phyloP scores from a whole-genome alignment of 2,888 invertebrate species.

The Blastobasis adustella region DNA sequence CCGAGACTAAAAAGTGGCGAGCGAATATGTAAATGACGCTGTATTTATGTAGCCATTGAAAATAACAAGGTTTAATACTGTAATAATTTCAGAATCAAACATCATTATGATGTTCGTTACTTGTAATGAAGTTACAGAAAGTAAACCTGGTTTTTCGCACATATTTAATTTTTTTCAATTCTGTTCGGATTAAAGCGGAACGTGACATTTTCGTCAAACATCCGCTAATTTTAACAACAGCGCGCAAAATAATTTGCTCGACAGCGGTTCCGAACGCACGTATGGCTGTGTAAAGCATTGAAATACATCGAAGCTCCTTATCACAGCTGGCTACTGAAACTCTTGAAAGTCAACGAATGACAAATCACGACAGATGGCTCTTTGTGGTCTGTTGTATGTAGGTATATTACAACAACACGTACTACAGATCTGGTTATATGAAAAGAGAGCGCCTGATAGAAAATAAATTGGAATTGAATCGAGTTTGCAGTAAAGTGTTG shows the following conservation, averaged over 20 bases:
- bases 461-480: conserved; percentile 31
- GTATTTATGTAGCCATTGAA: no score
- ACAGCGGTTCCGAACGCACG: conserved; percentile 19
- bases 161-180: no score
- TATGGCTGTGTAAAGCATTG: conserved; percentile 16
- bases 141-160: no score
- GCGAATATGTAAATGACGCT: no score
- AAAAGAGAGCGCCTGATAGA: no score
- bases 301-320: conserved; percentile 1
- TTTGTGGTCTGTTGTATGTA: neutral
- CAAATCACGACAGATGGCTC: neutral
- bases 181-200: neutral
- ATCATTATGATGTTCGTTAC: no score
- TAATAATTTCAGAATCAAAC: no score
- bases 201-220: conserved; percentile 13
- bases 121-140: no score
- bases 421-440: no score
- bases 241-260: conserved; percentile 18
- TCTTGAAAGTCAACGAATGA: conserved; percentile 11
- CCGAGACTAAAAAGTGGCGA: no score
- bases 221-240: conserved; percentile 19
- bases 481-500: conserved; percentile 37
- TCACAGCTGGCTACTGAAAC: neutral
- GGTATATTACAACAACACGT: neutral
- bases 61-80: no score